Evolutionary conservation across 2,797 vertebrate species (phyloP).

Genomic region (Neopelma chrysocephalum): DNA sequence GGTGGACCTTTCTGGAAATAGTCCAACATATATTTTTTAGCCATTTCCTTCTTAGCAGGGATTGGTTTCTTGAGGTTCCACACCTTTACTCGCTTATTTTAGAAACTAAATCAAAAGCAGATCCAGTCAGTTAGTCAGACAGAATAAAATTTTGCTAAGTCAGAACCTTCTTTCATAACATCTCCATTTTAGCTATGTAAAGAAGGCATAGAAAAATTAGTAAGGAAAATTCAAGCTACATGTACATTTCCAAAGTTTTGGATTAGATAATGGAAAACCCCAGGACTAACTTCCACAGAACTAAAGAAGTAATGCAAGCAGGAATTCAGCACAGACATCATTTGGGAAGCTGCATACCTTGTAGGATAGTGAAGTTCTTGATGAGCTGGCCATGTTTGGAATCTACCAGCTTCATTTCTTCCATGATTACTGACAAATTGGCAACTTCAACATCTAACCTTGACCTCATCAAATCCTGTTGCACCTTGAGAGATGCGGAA

Average conservation of each 20-base stretch:
- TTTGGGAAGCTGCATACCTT: conserved; percentile 79
- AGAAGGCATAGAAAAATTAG: neutral
- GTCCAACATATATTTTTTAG: conserved; percentile 32
- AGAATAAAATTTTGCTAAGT: conserved; percentile 50
- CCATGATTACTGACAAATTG: conserved; percentile 91
- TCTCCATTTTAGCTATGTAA: neutral
- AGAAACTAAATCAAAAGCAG: conserved; percentile 38
- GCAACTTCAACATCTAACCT: conserved; percentile 92
- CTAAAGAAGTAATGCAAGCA: neutral
- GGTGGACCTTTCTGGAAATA: conserved; percentile 46
- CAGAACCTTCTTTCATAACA: conserved; percentile 11
- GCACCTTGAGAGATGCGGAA: conserved; percentile 80
- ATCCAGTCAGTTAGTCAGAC: neutral
- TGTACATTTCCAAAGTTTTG: neutral
- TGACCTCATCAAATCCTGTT: conserved; percentile 88
- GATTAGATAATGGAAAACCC: neutral
- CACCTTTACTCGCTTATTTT: conserved; percentile 26
- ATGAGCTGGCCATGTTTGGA: conserved; percentile 95
- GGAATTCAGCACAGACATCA: neutral
- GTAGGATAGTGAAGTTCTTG: conserved; percentile 95
- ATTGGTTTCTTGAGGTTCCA: conserved; percentile 43
- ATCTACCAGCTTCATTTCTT: conserved; percentile 98
- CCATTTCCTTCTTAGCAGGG: conserved; percentile 20
- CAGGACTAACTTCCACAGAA: neutral
- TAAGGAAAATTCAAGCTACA: neutral